phyloP scores from a whole-genome alignment of 2,797 vertebrate genomes.

The Eptatretus atami region DNA sequence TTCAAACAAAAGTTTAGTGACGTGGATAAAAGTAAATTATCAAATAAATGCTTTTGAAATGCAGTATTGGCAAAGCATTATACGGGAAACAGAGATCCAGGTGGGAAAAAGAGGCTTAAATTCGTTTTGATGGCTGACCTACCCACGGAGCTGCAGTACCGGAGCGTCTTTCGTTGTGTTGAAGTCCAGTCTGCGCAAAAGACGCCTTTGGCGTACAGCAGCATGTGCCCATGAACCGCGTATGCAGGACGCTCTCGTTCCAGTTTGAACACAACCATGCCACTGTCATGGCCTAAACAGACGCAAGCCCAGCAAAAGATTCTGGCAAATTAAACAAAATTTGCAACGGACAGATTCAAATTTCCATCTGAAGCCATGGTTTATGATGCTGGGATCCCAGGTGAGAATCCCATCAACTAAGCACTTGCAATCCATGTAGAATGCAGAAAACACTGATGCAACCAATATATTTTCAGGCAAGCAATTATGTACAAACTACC shows the following conservation, averaged over 20 bases:
- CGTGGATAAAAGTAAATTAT: too few relatives aligned
- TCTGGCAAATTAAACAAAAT: not conserved
- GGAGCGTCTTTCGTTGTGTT: conserved; percentile 80
- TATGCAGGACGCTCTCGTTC: conserved; percentile 69
- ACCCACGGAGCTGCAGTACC: conserved; percentile 84
- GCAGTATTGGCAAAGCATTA: too few relatives aligned
- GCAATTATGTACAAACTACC: too few relatives aligned
- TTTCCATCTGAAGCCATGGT: too few relatives aligned
- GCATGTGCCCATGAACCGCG: conserved; percentile 53
- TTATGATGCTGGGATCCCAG: too few relatives aligned
- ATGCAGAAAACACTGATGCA: too few relatives aligned
- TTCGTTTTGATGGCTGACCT: not conserved
- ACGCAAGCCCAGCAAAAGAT: not conserved
- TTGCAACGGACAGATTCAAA: too few relatives aligned
- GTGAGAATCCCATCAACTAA: too few relatives aligned
- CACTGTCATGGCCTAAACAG: conserved; percentile 42
- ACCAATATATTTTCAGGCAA: too few relatives aligned
- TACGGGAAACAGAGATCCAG: too few relatives aligned
- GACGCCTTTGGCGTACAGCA: conserved; percentile 66
- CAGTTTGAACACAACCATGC: conserved; percentile 88
- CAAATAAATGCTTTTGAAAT: too few relatives aligned
- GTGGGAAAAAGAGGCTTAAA: not conserved
- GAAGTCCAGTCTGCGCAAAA: conserved; percentile 76
- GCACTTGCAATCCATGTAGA: too few relatives aligned
- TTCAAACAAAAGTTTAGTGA: conserved; percentile 6